A percentile compares a stretch with the other conserved stretches of the same genome.
Evolutionary conservation across 2,888 invertebrate genomes (phyloP).

Genomic region (Omphaloscelis lunosa): DNA sequence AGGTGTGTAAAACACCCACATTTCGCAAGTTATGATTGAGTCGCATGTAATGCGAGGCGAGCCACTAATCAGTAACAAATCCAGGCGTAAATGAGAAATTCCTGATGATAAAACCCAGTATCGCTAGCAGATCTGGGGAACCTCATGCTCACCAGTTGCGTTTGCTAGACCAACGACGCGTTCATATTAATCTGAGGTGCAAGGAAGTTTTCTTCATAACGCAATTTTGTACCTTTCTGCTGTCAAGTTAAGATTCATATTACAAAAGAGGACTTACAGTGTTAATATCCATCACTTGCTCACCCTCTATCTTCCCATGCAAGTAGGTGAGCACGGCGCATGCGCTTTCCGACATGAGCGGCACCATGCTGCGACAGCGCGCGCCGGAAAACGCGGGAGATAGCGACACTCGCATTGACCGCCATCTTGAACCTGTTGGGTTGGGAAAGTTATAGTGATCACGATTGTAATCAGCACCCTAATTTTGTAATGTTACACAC

Average conservation of each 20-base stretch:
- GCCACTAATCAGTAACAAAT: neutral
- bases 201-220: neutral
- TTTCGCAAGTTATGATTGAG: neutral
- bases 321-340: conserved; percentile 67
- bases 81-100: neutral
- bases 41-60: neutral
- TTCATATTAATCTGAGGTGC: neutral
- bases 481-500: neutral
- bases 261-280: conserved; percentile 61
- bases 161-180: neutral
- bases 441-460: neutral
- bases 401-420: conserved; percentile 75
- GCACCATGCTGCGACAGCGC: conserved; percentile 78
- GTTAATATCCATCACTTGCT: conserved; percentile 73
- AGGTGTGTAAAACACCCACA: too few species aligned
- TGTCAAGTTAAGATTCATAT: neutral
- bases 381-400: conserved; percentile 79
- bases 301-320: conserved; percentile 44
- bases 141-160: neutral
- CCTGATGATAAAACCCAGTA: neutral
- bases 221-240: neutral
- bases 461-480: neutral
- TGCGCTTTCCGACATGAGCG: conserved; percentile 77
- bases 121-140: neutral
- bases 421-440: conserved; percentile 77